phyloP scores from a whole-genome alignment of 2,113 vertebrate species.

The Bucco capensis region DNA sequence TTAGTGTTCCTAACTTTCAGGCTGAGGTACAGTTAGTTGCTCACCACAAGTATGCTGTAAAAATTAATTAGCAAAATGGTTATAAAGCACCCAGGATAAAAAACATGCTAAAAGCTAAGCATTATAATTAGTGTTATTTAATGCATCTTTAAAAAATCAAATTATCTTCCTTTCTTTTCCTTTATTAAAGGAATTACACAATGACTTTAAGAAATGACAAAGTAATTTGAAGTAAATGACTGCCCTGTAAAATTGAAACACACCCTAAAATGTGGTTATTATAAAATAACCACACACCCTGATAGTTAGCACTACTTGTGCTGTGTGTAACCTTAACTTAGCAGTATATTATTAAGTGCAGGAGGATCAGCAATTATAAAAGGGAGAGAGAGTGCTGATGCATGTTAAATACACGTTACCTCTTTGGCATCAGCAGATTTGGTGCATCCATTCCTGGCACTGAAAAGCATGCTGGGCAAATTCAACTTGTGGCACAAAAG shows the following conservation, averaged over 20 bases:
- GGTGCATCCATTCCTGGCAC: conserved; percentile 47
- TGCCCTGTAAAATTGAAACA: conserved; percentile 55
- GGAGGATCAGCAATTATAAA: conserved; percentile 50
- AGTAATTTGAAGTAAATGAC: conserved; percentile 57
- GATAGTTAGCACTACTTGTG: neutral
- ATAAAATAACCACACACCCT: conserved; percentile 34
- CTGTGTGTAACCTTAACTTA: conserved; percentile 23
- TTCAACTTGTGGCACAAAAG: conserved; percentile 33
- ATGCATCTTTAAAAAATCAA: conserved; percentile 45
- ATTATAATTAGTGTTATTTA: conserved; percentile 61
- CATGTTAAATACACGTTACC: conserved; percentile 11
- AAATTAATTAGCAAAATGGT: conserved; percentile 39
- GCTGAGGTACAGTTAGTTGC: neutral
- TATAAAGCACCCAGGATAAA: neutral
- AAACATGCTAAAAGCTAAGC: conserved; percentile 17
- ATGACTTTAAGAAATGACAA: conserved; percentile 38
- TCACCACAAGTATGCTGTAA: neutral
- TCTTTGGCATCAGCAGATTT: conserved; percentile 52
- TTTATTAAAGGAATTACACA: conserved; percentile 49
- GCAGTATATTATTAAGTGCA: conserved; percentile 33
- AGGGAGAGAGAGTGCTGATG: conserved; percentile 45
- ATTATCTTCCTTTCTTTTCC: conserved; percentile 4
- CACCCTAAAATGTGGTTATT: conserved; percentile 42
- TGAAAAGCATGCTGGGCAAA: conserved; percentile 32
- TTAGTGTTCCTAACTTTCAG: neutral